Conservation (phyloP, 2,113 vertebrate genomes). For the Upupa epops region DNA sequence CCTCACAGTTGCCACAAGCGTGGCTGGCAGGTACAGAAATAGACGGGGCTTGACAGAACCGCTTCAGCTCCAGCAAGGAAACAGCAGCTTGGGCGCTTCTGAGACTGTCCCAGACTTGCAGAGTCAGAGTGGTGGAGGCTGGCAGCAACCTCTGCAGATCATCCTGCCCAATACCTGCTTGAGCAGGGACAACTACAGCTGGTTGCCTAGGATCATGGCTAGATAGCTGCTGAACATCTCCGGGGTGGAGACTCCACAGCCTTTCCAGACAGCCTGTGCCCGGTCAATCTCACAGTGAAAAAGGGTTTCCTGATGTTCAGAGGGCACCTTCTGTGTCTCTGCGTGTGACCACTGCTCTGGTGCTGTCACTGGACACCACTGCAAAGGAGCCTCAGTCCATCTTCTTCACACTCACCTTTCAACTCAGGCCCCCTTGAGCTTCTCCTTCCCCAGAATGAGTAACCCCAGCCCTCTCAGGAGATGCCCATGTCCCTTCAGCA, state of each 20-base stretch:
- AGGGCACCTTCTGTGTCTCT: neutral
- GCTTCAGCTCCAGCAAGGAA: neutral
- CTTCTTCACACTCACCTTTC: neutral
- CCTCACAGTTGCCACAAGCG: neutral
- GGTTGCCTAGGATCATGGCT: neutral
- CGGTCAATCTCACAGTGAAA: neutral
- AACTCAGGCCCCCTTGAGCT: neutral
- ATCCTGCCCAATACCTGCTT: rapidly evolving
- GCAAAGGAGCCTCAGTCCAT: neutral
- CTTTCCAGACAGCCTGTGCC: neutral
- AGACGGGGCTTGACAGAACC: neutral
- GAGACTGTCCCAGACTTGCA: neutral
- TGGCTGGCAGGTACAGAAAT: conserved; percentile 15
- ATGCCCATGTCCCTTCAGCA: neutral
- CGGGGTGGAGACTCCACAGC: neutral
- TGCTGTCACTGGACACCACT: neutral
- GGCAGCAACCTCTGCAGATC: neutral
- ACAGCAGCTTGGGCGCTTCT: neutral
- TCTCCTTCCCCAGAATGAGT: neutral
- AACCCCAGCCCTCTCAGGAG: neutral
- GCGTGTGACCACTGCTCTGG: neutral
- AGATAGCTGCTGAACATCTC: neutral
- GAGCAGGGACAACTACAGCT: neutral
- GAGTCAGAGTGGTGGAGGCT: neutral
- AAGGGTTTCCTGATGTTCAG: neutral